phyloP scores from a whole-genome alignment of 30 jellyfish, hydroid and myxozoan species.

The Chironex yamaguchii region DNA sequence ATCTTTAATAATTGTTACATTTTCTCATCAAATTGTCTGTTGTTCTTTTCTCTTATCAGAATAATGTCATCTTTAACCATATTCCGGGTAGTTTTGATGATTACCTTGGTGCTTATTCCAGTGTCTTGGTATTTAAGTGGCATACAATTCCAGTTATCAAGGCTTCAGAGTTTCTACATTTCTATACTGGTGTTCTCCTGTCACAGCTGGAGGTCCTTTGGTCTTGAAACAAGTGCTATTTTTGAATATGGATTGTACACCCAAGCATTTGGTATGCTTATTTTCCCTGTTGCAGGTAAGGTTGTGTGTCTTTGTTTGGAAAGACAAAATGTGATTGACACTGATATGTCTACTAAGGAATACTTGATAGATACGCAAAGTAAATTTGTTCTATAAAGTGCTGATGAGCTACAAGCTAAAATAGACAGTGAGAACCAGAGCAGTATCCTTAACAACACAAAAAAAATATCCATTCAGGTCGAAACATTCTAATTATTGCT shows the following conservation, averaged over 20 bases:
- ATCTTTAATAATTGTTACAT: no score
- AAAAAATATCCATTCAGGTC: no score
- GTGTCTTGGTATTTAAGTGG: constrained; percentile 79
- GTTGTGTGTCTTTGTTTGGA: background rate
- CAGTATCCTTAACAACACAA: no score
- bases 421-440: no score
- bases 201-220: constrained; percentile 82
- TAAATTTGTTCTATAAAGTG: no score
- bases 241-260: constrained; percentile 77
- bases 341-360: no score
- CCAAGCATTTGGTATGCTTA: constrained; percentile 89
- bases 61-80: constrained; percentile 68
- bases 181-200: constrained; percentile 72
- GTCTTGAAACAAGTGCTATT: constrained; percentile 77
- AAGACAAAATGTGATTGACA: no score
- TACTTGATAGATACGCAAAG: no score
- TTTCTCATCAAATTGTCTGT: no score
- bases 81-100: constrained; percentile 77
- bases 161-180: constrained; percentile 49
- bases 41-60: constrained; percentile 37
- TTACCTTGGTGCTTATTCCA: constrained; percentile 69
- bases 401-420: no score
- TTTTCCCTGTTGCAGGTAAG: constrained; percentile 86
- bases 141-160: constrained; percentile 54
- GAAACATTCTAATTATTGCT: no score